These are phyloP conservation scores for Gouania willdenowi DNA, from an alignment of 2,797 vertebrate genomes.

Conservation along the genomic window DNA sequence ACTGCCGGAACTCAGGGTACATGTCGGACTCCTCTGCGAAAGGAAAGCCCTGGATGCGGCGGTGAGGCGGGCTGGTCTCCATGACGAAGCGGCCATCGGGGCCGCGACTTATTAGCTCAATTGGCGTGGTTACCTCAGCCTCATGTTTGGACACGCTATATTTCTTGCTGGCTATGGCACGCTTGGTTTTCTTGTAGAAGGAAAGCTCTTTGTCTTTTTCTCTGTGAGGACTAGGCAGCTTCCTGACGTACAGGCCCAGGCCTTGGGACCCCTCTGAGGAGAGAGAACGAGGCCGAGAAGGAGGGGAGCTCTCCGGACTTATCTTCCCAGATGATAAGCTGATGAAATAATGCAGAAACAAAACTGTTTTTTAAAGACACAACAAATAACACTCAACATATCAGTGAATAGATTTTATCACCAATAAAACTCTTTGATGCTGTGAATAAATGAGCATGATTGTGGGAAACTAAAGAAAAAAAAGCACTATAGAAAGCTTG, in stretches of 20 bases:
- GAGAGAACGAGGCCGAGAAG: slow-evolving; percentile 73
- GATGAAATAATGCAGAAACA: slow-evolving; percentile 33
- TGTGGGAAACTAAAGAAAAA: too few species aligned
- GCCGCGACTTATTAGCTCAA: slow-evolving; percentile 95
- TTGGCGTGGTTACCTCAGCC: slow-evolving; percentile 94
- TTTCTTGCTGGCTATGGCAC: slow-evolving; percentile 97
- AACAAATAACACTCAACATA: not conserved
- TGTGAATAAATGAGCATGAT: slow-evolving; percentile 11
- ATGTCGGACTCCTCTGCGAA: slow-evolving; percentile 98
- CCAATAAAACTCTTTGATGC: too few species aligned
- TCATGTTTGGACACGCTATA: slow-evolving; percentile 97
- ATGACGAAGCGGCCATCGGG: slow-evolving; percentile 95
- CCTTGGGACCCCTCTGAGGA: slow-evolving; percentile 85
- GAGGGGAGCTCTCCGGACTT: slow-evolving; percentile 93
- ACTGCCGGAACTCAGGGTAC: slow-evolving; percentile 99
- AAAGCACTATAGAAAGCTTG: slow-evolving; percentile 1
- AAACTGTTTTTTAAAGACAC: not conserved
- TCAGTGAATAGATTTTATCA: too few species aligned
- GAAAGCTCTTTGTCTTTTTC: slow-evolving; percentile 91
- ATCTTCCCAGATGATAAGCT: slow-evolving; percentile 98
- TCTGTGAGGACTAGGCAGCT: slow-evolving; percentile 88
- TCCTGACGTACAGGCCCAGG: slow-evolving; percentile 86
- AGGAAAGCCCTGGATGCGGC: slow-evolving; percentile 96
- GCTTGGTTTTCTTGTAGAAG: slow-evolving; percentile 97
- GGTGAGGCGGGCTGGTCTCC: slow-evolving; percentile 81